Evolutionary conservation across 2,113 vertebrate species (phyloP).

Genomic region (Odobenus rosmarus): DNA sequence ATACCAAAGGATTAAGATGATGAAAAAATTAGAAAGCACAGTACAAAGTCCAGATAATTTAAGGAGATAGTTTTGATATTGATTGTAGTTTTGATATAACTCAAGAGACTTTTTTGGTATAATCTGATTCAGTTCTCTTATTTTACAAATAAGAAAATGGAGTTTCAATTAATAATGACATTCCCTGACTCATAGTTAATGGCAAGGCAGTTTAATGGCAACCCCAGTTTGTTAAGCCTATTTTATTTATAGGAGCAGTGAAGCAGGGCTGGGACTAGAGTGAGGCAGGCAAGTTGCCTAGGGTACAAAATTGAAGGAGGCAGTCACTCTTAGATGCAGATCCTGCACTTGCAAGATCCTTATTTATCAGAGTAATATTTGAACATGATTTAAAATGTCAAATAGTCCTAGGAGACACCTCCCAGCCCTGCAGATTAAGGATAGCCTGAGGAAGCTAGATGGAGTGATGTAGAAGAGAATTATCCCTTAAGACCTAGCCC

Average conservation of each 20-base stretch:
- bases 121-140: background rate
- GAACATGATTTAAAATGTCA: background rate
- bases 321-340: background rate
- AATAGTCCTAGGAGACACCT: background rate
- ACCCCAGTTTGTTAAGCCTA: background rate
- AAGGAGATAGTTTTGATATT: background rate
- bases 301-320: background rate
- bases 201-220: background rate
- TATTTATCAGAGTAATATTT: background rate
- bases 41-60: background rate
- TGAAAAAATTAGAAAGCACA: background rate
- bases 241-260: background rate
- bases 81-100: background rate
- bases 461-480: background rate
- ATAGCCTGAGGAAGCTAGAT: background rate
- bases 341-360: background rate
- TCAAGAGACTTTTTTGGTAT: background rate
- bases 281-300: background rate
- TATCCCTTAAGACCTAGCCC: background rate
- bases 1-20: background rate
- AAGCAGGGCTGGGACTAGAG: background rate
- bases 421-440: background rate
- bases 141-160: conserved; percentile 2
- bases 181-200: background rate
- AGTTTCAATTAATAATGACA: background rate